Conservation (phyloP, 2,797 vertebrate species). For the Coilia nasus region DNA sequence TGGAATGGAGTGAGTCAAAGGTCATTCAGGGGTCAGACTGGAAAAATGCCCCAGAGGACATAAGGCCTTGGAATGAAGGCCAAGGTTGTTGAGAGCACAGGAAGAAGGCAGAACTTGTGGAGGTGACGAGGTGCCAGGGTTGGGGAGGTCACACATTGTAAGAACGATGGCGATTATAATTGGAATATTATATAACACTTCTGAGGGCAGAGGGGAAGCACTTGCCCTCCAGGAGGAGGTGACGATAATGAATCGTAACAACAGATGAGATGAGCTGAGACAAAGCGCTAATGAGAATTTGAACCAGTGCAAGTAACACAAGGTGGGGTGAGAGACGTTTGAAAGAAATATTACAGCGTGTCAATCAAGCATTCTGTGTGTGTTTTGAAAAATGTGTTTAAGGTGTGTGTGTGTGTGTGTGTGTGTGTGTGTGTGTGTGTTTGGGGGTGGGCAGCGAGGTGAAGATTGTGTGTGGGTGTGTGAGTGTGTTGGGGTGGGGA, state of each 20-base stretch:
- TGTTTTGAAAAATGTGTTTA: conserved; percentile 33
- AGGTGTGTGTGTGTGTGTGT: conserved; percentile 40
- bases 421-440: conserved; percentile 35
- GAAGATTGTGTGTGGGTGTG: too few species aligned
- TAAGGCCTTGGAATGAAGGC: background rate
- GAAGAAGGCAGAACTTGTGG: background rate
- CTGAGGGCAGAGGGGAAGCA: background rate
- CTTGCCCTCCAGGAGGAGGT: conserved; percentile 18
- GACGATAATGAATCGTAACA: conserved; percentile 12
- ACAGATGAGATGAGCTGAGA: conserved; percentile 10
- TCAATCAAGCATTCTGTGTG: background rate
- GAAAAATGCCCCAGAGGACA: background rate
- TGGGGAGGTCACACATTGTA: background rate
- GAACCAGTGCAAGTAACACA: background rate
- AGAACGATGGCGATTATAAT: conserved; percentile 16
- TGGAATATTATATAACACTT: conserved; percentile 23
- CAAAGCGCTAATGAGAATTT: conserved; percentile 22
- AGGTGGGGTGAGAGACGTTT: background rate
- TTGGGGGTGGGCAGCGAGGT: too few species aligned
- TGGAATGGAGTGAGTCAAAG: background rate
- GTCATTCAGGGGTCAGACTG: background rate
- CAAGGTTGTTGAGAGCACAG: background rate
- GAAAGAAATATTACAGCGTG: background rate
- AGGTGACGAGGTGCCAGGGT: background rate
- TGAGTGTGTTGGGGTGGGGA: too few species aligned